Conservation (phyloP, 2,113 vertebrate species). For the Pseudorectes ferrugineus region DNA sequence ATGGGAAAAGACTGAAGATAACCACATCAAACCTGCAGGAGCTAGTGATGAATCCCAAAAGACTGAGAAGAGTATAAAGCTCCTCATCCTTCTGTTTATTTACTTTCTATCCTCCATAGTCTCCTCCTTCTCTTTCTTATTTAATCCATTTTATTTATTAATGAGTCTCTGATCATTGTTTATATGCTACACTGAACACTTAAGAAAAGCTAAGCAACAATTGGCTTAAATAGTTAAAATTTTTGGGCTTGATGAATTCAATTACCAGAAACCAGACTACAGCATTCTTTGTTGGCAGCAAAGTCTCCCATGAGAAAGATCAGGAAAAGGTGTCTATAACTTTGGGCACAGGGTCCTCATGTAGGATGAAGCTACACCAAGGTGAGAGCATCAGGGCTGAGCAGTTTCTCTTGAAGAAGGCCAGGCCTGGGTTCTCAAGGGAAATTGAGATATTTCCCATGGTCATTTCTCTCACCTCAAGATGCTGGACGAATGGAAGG, state of each 20-base stretch:
- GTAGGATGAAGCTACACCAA: not conserved
- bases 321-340: not conserved
- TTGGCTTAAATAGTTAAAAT: not conserved
- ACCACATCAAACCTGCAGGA: not conserved
- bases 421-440: fast-evolving
- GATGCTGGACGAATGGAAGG: not conserved
- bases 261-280: not conserved
- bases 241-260: not conserved
- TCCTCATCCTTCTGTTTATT: not conserved
- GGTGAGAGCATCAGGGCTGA: not conserved
- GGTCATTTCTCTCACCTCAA: not conserved
- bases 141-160: not conserved
- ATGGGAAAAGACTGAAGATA: not conserved
- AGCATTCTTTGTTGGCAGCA: not conserved
- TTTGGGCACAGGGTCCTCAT: not conserved
- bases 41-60: not conserved
- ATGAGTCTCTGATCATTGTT: not conserved
- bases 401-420: not conserved
- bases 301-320: not conserved
- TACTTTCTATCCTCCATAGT: not conserved
- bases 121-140: not conserved
- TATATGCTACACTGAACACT: not conserved
- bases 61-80: not conserved
- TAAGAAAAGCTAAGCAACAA: not conserved
- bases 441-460: not conserved